A percentile compares a stretch with the other conserved stretches of the same genome.
Evolutionary conservation across 2,797 vertebrate genomes (phyloP).

Genomic region (Sebastes paucispinis): DNA sequence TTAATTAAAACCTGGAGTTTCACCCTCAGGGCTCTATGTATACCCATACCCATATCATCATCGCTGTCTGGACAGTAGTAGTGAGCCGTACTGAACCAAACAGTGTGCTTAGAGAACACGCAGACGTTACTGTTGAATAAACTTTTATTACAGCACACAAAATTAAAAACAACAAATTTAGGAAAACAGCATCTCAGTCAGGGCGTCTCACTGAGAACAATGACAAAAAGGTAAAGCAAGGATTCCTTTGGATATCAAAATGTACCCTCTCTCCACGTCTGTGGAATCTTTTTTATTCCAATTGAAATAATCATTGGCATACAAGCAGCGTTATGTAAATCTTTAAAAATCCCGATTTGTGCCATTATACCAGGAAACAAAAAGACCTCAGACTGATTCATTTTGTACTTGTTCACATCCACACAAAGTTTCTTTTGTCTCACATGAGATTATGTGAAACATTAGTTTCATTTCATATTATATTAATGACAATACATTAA

Average conservation of each 20-base stretch:
- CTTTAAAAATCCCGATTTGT: not conserved
- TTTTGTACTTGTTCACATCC: not conserved
- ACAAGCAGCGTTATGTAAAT: not conserved
- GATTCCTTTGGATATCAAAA: constrained; percentile 34
- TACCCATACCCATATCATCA: too few species aligned
- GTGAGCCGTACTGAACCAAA: not conserved
- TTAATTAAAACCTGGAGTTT: too few species aligned
- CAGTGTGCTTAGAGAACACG: constrained; percentile 4
- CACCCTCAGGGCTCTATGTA: too few species aligned
- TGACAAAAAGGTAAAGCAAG: constrained; percentile 42
- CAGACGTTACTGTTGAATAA: constrained; percentile 23
- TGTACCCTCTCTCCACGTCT: constrained; percentile 28
- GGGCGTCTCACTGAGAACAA: constrained; percentile 35
- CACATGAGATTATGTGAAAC: not conserved
- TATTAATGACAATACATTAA: not conserved
- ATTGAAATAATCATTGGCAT: not conserved
- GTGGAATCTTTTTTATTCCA: not conserved
- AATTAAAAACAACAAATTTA: constrained; percentile 64
- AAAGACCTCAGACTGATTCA: too few species aligned
- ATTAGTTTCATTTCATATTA: not conserved
- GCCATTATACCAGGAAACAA: not conserved
- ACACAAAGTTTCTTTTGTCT: not conserved
- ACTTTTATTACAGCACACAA: constrained; percentile 75
- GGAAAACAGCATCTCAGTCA: constrained; percentile 50
- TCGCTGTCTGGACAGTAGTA: not conserved